phyloP scores from a whole-genome alignment of 2,888 invertebrate genomes.

The Syrphus vitripennis region DNA sequence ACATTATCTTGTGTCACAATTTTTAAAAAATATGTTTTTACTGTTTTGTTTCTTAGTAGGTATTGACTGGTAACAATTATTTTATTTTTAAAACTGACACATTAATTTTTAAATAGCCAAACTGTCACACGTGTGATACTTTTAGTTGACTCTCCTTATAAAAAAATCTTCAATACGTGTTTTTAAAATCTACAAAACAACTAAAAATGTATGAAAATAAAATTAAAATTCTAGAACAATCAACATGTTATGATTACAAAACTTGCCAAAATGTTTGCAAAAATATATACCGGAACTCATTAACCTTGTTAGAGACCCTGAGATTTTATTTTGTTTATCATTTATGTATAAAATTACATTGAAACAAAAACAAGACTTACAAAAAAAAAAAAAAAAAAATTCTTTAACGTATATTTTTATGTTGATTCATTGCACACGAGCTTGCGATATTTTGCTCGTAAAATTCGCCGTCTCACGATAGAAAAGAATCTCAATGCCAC shows the following conservation, averaged over 20 bases:
- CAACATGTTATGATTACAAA: not conserved
- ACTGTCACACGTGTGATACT: too few relatives aligned
- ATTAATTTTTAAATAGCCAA: too few relatives aligned
- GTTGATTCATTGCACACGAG: slow-evolving; percentile 32
- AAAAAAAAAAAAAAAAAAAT: not conserved
- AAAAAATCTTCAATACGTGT: too few relatives aligned
- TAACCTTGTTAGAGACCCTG: slow-evolving; percentile 7
- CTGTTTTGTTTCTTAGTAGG: too few relatives aligned
- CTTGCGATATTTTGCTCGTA: not conserved
- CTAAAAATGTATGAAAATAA: too few relatives aligned
- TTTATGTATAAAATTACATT: not conserved
- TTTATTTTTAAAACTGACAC: too few relatives aligned
- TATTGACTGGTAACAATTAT: too few relatives aligned
- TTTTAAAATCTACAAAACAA: too few relatives aligned
- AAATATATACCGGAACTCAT: not conserved
- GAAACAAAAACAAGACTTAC: not conserved
- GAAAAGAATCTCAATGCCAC: slow-evolving; percentile 25
- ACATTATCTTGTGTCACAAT: too few relatives aligned
- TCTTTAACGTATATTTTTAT: not conserved
- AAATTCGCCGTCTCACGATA: slow-evolving; percentile 20
- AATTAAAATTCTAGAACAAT: too few relatives aligned
- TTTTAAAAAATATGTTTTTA: too few relatives aligned
- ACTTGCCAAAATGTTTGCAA: not conserved
- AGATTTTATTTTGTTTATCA: not conserved
- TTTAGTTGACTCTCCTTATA: too few relatives aligned